A percentile compares a stretch with the other conserved stretches of the same genome.
phyloP scores from a whole-genome alignment of 2,113 vertebrate genomes.

The Sinocyclocheilus maitianheensis region DNA sequence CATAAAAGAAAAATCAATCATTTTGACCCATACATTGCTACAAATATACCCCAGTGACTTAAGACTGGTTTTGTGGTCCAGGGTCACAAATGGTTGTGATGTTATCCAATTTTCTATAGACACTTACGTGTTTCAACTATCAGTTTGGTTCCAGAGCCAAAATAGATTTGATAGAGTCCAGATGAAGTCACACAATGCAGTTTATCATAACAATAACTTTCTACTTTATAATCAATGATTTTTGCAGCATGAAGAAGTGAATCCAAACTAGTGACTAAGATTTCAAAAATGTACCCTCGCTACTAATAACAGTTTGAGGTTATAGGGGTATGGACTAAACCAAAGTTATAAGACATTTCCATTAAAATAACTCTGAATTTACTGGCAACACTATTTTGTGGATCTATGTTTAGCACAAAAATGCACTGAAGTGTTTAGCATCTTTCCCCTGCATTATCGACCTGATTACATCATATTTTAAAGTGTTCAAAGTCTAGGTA shows the following conservation, averaged over 20 bases:
- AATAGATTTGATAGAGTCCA: conserved; percentile 21
- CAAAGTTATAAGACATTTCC: not conserved
- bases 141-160: conserved; percentile 44
- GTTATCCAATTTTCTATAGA: not conserved
- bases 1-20: no score
- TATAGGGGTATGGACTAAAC: not conserved
- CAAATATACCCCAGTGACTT: no score
- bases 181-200: conserved; percentile 48
- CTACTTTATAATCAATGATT: not conserved
- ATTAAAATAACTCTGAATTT: not conserved
- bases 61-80: no score
- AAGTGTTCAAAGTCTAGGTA: not conserved
- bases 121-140: conserved; percentile 42
- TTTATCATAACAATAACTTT: conserved; percentile 43
- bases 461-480: not conserved
- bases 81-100: no score
- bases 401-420: not conserved
- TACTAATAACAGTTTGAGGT: not conserved
- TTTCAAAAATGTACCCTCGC: not conserved
- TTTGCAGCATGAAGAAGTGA: not conserved
- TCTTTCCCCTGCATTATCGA: not conserved
- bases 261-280: not conserved
- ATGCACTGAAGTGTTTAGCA: not conserved
- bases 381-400: not conserved
- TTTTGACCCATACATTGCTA: no score